Conservation (phyloP, 92 coral and sea anemone genomes). For the Chrysogorgia sp. region DNA sequence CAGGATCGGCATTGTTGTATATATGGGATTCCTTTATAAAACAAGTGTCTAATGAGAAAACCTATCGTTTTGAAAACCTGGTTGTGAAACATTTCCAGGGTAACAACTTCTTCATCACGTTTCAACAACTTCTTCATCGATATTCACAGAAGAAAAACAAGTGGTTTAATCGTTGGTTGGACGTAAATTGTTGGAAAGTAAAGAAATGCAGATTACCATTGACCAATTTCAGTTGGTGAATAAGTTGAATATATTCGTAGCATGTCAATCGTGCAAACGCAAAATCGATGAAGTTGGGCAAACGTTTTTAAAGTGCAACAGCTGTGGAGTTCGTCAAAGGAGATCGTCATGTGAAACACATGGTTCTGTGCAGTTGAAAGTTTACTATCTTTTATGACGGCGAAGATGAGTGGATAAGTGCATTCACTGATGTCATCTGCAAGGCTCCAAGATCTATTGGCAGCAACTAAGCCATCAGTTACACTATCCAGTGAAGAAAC, state of each 20-base stretch:
- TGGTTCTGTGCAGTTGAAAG: conserved; percentile 10
- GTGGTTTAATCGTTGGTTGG: conserved; percentile 52
- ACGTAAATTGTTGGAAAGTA: conserved; percentile 47
- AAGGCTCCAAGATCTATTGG: conserved; percentile 47
- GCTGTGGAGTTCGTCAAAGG: conserved; percentile 61
- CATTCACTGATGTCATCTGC: conserved; percentile 59
- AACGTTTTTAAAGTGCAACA: conserved; percentile 61
- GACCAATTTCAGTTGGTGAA: conserved; percentile 36
- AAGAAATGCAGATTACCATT: conserved; percentile 57
- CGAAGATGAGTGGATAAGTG: conserved; percentile 62
- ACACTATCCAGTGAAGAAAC: conserved; percentile 52
- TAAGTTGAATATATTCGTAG: conserved; percentile 59
- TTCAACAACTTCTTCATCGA: conserved; percentile 55
- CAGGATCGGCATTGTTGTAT: conserved; percentile 60
- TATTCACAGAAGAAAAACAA: conserved; percentile 45
- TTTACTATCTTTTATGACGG: background rate
- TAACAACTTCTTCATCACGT: conserved; percentile 52
- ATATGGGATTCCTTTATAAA: conserved; percentile 63
- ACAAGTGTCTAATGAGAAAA: conserved; percentile 51
- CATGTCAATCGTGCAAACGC: conserved; percentile 65
- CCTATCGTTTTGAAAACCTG: conserved; percentile 61
- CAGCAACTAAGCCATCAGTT: conserved; percentile 41
- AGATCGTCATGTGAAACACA: conserved; percentile 1
- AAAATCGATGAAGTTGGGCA: conserved; percentile 56
- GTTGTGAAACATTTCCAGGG: conserved; percentile 63